Evolutionary conservation across 2,888 invertebrate genomes (phyloP).

Genomic region (Diarsia brunnea): DNA sequence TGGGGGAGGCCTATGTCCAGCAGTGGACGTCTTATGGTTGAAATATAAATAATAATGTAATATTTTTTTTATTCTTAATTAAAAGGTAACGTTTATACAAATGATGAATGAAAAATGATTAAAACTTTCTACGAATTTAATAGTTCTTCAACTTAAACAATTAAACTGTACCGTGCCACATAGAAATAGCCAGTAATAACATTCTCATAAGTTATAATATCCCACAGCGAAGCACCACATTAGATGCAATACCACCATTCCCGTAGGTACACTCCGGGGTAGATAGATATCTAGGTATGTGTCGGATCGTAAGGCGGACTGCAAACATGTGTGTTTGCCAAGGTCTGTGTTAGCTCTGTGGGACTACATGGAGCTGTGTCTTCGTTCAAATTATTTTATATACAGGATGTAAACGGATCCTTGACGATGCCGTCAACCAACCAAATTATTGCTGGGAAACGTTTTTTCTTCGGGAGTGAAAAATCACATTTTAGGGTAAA

Average conservation of each 20-base stretch:
- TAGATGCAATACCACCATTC: neutral
- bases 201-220: neutral
- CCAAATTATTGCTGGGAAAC: too few species aligned
- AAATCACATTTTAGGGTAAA: too few species aligned
- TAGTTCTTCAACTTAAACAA: neutral
- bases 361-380: conserved; percentile 45
- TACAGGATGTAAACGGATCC: too few species aligned
- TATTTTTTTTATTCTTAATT: too few species aligned
- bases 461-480: too few species aligned
- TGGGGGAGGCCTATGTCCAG: too few species aligned
- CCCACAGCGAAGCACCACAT: neutral
- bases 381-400: conserved; percentile 15
- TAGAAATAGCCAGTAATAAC: neutral
- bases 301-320: conserved; percentile 59
- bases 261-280: neutral
- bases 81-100: too few species aligned
- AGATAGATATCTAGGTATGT: conserved; percentile 27
- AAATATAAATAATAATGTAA: too few species aligned
- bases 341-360: conserved; percentile 59
- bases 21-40: too few species aligned
- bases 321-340: conserved; percentile 70
- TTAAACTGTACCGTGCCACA: neutral
- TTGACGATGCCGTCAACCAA: too few species aligned
- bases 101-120: neutral
- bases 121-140: neutral